Base-by-base conservation (phyloP, 2,888 invertebrate species). In the Cephus nigrinus region DNA sequence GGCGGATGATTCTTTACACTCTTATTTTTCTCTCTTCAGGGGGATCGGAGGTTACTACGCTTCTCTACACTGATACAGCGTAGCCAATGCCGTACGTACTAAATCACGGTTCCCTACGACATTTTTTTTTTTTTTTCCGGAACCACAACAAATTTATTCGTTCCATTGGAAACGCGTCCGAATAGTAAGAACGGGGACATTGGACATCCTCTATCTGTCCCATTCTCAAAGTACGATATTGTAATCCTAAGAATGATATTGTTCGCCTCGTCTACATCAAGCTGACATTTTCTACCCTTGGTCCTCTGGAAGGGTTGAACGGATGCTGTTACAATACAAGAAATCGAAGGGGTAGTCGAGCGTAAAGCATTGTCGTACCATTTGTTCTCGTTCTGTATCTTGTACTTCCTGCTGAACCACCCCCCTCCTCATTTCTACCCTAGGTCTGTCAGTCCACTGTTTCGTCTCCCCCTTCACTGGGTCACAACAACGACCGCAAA, bases 261-360 rank as follows among this genome's bases (percentile, higher is more conserved):
- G 40, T 40, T 55, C 23, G 9, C 23, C 15, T 23, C 23, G 55
- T 55, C 55, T 23, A 23, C 55, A 23, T 55, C 23, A 9, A 23
- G 2, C 23, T 55, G 55, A 55, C 55, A 55, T 23, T 55, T 5
- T 55, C 15, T 55, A 55, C 55, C 23, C 55, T 55, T 55, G 55
- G 55, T 55, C 9, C 55, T 23, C 23, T 55, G 9, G 23, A 55
- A 33, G 71, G 71, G 71, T 71, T 31, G 71, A 30, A 33, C 31
- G 15, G 71, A 30, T 71, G 71, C 71, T 30, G 31, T 33, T 33
- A 33, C 71, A 71, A 33, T 23, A 30, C 71, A 9, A 33, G 71
- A 71, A 71, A 71, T 71, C 71, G 71, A 71, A 71, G 33, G 31
- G 15, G 71, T 23, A 71, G 71, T 71, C 30, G 30, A 71, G 71